phyloP scores from a whole-genome alignment of 2,797 vertebrate species.

The Apogon talboti region DNA sequence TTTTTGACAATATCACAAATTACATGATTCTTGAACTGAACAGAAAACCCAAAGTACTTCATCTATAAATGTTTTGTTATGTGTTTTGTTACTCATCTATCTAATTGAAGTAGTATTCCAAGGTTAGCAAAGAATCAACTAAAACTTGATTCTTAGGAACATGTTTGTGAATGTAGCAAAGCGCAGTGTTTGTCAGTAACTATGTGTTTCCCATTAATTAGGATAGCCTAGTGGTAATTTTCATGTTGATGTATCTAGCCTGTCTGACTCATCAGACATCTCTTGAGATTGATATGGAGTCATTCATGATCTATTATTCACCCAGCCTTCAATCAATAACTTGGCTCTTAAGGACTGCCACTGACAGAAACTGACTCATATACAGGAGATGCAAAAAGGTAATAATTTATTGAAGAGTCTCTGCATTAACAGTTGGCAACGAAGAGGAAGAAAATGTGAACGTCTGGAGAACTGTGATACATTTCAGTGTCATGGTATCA shows the following conservation, averaged over 20 bases:
- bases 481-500: not conserved
- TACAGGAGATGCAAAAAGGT: conserved; percentile 9
- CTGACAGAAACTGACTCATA: conserved; percentile 45
- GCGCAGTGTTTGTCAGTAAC: not conserved
- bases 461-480: not conserved
- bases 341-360: conserved; percentile 31
- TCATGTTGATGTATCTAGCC: not conserved
- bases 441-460: not conserved
- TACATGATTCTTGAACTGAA: too few species aligned
- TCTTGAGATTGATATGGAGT: conserved; percentile 23
- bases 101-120: too few species aligned
- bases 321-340: conserved; percentile 42
- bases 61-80: too few species aligned
- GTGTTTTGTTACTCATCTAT: too few species aligned
- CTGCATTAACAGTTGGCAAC: conserved; percentile 1
- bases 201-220: conserved; percentile 1
- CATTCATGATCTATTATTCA: conserved; percentile 56
- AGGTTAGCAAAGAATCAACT: too few species aligned
- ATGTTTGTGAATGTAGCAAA: too few species aligned
- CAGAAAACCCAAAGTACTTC: too few species aligned
- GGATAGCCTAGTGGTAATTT: not conserved
- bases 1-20: too few species aligned
- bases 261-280: conserved; percentile 18
- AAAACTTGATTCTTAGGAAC: too few species aligned
- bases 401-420: conserved; percentile 18